A percentile compares a stretch with the other conserved stretches of the same genome.
Conservation (phyloP, 2,113 vertebrate species). For the Arizona elegans region DNA sequence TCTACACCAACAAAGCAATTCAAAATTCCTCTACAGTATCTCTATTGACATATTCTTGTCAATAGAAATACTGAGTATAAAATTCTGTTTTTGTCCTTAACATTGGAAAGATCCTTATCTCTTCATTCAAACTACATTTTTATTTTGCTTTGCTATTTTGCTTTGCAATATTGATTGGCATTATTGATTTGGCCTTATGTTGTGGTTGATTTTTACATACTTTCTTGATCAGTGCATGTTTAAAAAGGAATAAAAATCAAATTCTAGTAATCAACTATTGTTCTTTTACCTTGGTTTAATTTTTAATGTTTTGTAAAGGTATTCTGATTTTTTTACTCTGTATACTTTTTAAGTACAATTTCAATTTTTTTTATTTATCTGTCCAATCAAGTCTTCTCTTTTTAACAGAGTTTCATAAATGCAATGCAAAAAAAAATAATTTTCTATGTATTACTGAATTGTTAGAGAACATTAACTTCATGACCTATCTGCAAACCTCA, state of each 20-base stretch:
- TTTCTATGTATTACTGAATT: slow-evolving; percentile 61
- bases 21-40: not conserved
- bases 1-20: not conserved
- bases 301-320: not conserved
- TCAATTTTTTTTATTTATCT: not conserved
- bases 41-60: not conserved
- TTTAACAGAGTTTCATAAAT: slow-evolving; percentile 61
- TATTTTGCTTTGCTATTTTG: not conserved
- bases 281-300: not conserved
- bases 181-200: not conserved
- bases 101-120: not conserved
- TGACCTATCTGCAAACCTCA: slow-evolving; percentile 65
- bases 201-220: not conserved
- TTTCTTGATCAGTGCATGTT: not conserved
- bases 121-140: not conserved
- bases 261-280: not conserved
- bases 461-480: slow-evolving; percentile 64
- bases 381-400: slow-evolving; percentile 41
- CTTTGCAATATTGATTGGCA: not conserved
- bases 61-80: not conserved
- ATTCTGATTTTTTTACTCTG: not conserved
- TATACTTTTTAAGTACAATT: not conserved
- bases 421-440: slow-evolving; percentile 45
- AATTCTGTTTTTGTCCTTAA: not conserved
- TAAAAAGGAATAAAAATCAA: not conserved